A percentile compares a stretch with the other conserved stretches of the same genome.
Evolutionary conservation across 2,888 invertebrate genomes (phyloP).

Genomic region (Caenorhabditis sp.): DNA sequence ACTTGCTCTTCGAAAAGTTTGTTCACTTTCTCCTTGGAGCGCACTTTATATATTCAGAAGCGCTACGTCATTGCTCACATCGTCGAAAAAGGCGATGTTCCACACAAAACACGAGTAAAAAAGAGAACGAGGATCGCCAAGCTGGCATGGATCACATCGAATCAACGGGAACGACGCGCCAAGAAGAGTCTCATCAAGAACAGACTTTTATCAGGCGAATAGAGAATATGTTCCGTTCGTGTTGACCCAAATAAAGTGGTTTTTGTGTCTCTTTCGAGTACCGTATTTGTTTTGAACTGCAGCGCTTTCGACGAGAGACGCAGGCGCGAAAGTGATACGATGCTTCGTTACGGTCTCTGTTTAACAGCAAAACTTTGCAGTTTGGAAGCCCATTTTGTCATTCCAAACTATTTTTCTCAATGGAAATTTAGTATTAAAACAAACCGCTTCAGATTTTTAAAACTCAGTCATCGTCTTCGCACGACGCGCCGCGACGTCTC

Average conservation of each 20-base stretch:
- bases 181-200: conserved; percentile 10
- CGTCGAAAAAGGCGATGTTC: conserved; percentile 65
- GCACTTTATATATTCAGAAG: conserved; percentile 56
- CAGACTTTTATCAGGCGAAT: conserved; percentile 2
- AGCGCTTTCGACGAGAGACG: conserved; percentile 31
- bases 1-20: conserved; percentile 61
- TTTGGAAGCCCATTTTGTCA: too few species aligned
- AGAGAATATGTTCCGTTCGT: background rate
- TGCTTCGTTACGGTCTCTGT: background rate
- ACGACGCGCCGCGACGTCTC: background rate
- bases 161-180: conserved; percentile 13
- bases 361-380: background rate
- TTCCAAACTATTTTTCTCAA: background rate
- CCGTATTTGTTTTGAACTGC: conserved; percentile 9
- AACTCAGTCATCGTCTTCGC: too few species aligned
- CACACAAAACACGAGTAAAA: conserved; percentile 42
- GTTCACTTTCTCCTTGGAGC: background rate
- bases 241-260: conserved; percentile 18
- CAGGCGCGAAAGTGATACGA: background rate
- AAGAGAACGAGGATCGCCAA: conserved; percentile 57
- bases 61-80: conserved; percentile 62
- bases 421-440: background rate
- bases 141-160: conserved; percentile 63
- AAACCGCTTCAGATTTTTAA: too few species aligned
- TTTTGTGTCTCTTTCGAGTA: background rate